Base-by-base conservation (phyloP, 2,888 invertebrate species). In the Desoria tigrina region DNA sequence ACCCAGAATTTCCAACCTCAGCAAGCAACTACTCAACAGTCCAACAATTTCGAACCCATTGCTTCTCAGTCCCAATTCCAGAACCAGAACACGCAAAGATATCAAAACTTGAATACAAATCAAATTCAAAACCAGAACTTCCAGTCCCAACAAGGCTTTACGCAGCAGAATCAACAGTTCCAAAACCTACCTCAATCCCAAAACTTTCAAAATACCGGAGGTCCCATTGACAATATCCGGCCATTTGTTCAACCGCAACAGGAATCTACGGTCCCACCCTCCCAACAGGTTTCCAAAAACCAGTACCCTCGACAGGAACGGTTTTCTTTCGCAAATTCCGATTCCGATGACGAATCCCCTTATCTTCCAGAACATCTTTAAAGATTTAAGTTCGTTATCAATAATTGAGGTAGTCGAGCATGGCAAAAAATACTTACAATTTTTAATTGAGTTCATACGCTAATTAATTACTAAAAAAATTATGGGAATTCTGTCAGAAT, bases 331-430 rank as follows among this genome's bases (percentile, higher is more conserved):
- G 7, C 6, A 27, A 55, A 55, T 32, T 9, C 45, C 16, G 7
- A 55, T 32, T 32, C 24, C 11, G 57, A 39, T 16, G 58, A 58
- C 11, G 6, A 4, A 24, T 58, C 58, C 24, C 58, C 58, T 26
- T 58, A 45, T 27, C 49, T 58, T 27, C 58, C 58, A 27, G 58
- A 58, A 24, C 58, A 58, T 58, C 24, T 58, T 23, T 58, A 45
- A 57, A n/a, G 28, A 9, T 49, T 18, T 11, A 18, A 11, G 11
- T n/a, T n/a, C n/a, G n/a, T n/a, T n/a, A n/a, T n/a, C n/a, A n/a
- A n/a, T n/a, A n/a, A n/a, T n/a, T n/a, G n/a, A n/a, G n/a, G n/a
- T n/a, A n/a, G n/a, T n/a, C n/a, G n/a, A n/a, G n/a, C n/a, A n/a
- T n/a, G n/a, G n/a, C n/a, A n/a, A n/a, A n/a, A n/a, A n/a, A n/a